A percentile compares a stretch with the other conserved stretches of the same genome.
These are phyloP conservation scores for Euphydryas editha DNA, from an alignment of 2,888 invertebrate species.

Conservation along the genomic window DNA sequence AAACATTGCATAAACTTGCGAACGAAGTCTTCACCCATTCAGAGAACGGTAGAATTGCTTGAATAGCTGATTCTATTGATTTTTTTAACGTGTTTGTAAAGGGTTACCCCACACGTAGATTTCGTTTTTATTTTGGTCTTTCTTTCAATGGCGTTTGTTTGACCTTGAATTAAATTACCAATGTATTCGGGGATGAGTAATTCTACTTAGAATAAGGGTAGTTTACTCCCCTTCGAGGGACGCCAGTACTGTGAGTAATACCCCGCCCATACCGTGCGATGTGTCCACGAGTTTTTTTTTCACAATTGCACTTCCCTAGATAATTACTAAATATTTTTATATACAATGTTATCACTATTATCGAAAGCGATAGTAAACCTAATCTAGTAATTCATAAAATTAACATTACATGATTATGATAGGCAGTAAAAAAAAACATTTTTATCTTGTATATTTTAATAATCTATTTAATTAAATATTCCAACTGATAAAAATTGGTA, in stretches of 20 bases:
- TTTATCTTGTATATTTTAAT: too few species aligned
- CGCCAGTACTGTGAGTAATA: constrained; percentile 30
- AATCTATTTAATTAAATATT: too few species aligned
- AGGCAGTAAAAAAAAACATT: too few species aligned
- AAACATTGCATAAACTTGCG: constrained; percentile 51
- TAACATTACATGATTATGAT: too few species aligned
- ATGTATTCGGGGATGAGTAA: constrained; percentile 38
- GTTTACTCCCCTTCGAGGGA: constrained; percentile 53
- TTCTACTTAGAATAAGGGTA: constrained; percentile 63
- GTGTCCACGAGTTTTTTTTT: background rate
- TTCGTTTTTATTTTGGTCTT: constrained; percentile 32
- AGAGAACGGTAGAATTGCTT: constrained; percentile 35
- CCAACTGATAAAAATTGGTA: too few species aligned
- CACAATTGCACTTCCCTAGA: constrained; percentile 11
- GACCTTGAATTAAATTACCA: constrained; percentile 37
- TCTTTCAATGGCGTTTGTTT: constrained; percentile 35
- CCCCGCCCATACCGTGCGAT: constrained; percentile 29
- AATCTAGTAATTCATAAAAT: too few species aligned
- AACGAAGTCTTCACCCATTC: constrained; percentile 41
- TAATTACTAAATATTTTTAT: constrained; percentile 9
- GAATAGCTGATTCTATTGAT: constrained; percentile 51
- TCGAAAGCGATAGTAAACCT: background rate
- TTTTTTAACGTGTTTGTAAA: constrained; percentile 45
- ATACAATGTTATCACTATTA: background rate
- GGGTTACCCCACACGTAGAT: constrained; percentile 46